phyloP scores from a whole-genome alignment of 2,113 vertebrate genomes.

The Gopherus evgoodei region DNA sequence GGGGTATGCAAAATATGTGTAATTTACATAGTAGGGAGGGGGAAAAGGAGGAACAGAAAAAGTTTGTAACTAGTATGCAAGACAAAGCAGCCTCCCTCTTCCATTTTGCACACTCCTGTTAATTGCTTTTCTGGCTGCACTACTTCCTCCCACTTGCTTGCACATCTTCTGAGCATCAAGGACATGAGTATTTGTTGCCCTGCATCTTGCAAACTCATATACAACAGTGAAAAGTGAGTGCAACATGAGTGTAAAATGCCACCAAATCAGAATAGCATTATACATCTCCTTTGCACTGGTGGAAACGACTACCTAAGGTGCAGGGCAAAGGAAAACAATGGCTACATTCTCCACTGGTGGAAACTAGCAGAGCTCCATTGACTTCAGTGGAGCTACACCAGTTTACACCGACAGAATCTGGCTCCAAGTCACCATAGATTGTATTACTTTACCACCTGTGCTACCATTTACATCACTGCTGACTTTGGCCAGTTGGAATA shows the following conservation, averaged over 20 bases:
- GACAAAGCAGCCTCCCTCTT: neutral
- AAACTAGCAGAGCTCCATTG: neutral
- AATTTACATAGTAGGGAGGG: neutral
- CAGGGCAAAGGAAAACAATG: neutral
- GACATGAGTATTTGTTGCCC: neutral
- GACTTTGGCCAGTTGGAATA: neutral
- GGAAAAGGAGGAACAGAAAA: neutral
- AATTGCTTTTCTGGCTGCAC: neutral
- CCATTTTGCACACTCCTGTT: rapidly evolving
- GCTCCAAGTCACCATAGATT: neutral
- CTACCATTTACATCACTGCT: neutral
- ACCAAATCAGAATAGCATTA: neutral
- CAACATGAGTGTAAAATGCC: neutral
- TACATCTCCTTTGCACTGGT: neutral
- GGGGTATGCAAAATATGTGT: neutral
- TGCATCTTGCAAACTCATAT: neutral
- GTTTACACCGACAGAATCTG: neutral
- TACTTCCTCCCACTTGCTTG: neutral
- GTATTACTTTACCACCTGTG: neutral
- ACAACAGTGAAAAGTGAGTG: neutral
- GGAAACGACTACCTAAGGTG: neutral
- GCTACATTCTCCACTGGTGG: neutral
- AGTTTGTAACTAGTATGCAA: neutral
- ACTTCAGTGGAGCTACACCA: neutral
- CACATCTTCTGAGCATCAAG: neutral